Conservation (phyloP, 2,797 vertebrate genomes). For the Simalia tracyae region DNA sequence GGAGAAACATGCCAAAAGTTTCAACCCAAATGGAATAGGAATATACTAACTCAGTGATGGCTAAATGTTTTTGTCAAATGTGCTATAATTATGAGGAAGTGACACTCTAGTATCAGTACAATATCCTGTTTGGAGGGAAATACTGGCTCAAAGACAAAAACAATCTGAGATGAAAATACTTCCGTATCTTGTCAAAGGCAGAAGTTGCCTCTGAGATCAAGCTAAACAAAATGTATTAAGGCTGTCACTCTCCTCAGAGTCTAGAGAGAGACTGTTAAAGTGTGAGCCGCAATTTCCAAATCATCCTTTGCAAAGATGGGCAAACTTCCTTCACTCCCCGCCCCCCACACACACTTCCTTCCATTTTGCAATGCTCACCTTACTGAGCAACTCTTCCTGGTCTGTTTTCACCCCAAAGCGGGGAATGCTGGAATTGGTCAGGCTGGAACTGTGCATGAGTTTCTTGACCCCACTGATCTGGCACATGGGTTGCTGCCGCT, state of each 20-base stretch:
- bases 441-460: slow-evolving; percentile 82
- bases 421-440: slow-evolving; percentile 81
- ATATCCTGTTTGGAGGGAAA: background rate
- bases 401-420: slow-evolving; percentile 89
- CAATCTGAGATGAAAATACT: background rate
- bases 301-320: background rate
- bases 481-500: slow-evolving; percentile 81
- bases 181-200: background rate
- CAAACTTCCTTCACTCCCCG: too few species aligned
- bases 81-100: background rate
- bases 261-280: background rate
- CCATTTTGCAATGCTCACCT: slow-evolving; percentile 69
- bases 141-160: background rate
- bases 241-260: background rate
- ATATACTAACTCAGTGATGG: background rate
- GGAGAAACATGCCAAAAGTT: background rate
- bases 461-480: slow-evolving; percentile 92
- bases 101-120: background rate
- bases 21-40: background rate
- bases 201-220: background rate
- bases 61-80: background rate
- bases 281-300: background rate
- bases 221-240: background rate
- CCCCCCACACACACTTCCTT: background rate
- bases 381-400: slow-evolving; percentile 86